Evolutionary conservation across 2,888 invertebrate genomes (phyloP).

Genomic region (Bombyx huttoni): DNA sequence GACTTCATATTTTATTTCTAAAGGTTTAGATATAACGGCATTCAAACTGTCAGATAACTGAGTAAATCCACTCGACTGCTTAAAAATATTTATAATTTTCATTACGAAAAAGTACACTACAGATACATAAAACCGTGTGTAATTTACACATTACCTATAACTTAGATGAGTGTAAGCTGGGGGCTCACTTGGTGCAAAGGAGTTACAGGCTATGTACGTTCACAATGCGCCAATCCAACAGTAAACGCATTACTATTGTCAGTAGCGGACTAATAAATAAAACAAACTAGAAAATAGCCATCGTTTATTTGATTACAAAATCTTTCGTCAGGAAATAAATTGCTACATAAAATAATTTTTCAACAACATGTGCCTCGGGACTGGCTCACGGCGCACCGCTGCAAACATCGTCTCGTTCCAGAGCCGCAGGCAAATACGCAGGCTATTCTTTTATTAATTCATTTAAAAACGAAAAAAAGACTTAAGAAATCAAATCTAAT

Average conservation of each 20-base stretch:
- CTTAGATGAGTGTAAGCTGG: no score
- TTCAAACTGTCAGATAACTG: no score
- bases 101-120: no score
- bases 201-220: no score
- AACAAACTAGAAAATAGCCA: slow-evolving; percentile 48
- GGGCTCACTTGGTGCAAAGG: no score
- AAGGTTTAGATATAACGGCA: no score
- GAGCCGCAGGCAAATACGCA: not conserved
- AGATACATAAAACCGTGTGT: no score
- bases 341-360: slow-evolving; percentile 62
- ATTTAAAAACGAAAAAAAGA: not conserved
- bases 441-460: not conserved
- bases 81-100: no score
- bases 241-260: not conserved
- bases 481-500: no score
- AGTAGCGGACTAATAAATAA: slow-evolving; percentile 12
- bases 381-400: slow-evolving; percentile 20
- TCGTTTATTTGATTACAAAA: slow-evolving; percentile 69
- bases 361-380: slow-evolving; percentile 51
- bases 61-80: no score
- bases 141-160: no score
- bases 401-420: slow-evolving; percentile 6
- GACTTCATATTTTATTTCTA: no score
- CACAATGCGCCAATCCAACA: not conserved
- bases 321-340: slow-evolving; percentile 63